Base-by-base conservation (phyloP, 1,140 invertebrate genomes). In the Philopotamus ludificatus region DNA sequence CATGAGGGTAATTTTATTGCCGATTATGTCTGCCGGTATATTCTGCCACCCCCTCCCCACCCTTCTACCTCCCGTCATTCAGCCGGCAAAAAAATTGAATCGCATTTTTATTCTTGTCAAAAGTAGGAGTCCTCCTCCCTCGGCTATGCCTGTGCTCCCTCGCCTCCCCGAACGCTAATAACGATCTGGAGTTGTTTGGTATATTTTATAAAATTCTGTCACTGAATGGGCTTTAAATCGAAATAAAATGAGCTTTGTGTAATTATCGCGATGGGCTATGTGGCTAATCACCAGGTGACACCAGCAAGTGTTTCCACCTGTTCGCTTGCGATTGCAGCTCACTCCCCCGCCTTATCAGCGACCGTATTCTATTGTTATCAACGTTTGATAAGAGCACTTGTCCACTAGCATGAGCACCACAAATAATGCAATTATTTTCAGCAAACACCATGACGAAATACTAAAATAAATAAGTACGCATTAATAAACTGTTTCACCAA, bases 1-100 rank as follows among this genome's bases (percentile, higher is more conserved):
- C 44, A 63, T 68, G 41, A 39, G 63, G 18, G 63, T 69, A 63
- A 69, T 69, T 60, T 69, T 66, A 69, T 61, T 66, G 50, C 63
- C 67, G 65, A 69, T 69, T 69, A 69, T 69, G 50, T 66, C 54
- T 45, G 41, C 51, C 12, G n/a, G 28, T 34, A 34, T 34, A 34
- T 34, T 34, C 28, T 7, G 28, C 28, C 28, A 4, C 28, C 12
- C 28, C 4, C 28, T 12, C 4, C 28, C 28, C 28, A 34, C 28
- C 12, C 4, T 12, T 34, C 12, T 12, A 34, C 28, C 28, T 12
- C 28, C 28, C n/a, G n/a, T n/a, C n/a, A n/a, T n/a, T n/a, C n/a
- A n/a, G n/a, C n/a, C n/a, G n/a, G n/a, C n/a, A n/a, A n/a, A n/a
- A n/a, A n/a, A n/a, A n/a, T n/a, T n/a, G n/a, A n/a, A n/a, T n/a